phyloP scores from a whole-genome alignment of 2,113 vertebrate genomes.

The Puffinus mauretanicus region DNA sequence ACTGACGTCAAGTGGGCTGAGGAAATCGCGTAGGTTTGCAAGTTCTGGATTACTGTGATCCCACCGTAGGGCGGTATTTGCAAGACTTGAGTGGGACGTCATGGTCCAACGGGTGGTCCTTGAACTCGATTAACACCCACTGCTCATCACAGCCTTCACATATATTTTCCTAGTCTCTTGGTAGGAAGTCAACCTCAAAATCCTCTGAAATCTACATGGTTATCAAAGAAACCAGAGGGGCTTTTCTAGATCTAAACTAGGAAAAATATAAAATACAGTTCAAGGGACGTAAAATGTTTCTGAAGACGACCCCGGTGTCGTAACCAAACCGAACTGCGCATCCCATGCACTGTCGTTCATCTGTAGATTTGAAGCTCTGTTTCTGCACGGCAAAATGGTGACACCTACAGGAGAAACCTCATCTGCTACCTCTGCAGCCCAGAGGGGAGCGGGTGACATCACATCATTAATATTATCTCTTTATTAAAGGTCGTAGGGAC shows the following conservation, averaged over 20 bases:
- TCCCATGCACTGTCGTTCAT: rapidly evolving
- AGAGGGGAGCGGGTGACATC: not conserved
- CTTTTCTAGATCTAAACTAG: not conserved
- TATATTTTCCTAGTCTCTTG: not conserved
- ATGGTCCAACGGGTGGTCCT: not conserved
- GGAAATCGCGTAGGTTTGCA: not conserved
- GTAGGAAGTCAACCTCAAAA: not conserved
- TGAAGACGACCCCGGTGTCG: rapidly evolving
- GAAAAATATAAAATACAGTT: not conserved
- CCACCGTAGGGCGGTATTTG: not conserved
- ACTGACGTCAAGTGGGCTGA: rapidly evolving
- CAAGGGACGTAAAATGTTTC: not conserved
- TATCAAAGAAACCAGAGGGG: not conserved
- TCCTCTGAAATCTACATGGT: not conserved
- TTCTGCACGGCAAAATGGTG: not conserved
- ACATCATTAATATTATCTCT: not conserved
- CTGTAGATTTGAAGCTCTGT: not conserved
- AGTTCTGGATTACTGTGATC: not conserved
- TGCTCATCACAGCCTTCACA: not conserved
- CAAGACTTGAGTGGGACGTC: not conserved
- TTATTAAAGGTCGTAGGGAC: not conserved
- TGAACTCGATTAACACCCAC: not conserved
- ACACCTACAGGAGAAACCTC: constrained; percentile 54
- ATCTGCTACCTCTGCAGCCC: not conserved
- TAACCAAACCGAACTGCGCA: not conserved